Base-by-base conservation (phyloP, 2,797 vertebrate genomes). In the Mastacembelus armatus region DNA sequence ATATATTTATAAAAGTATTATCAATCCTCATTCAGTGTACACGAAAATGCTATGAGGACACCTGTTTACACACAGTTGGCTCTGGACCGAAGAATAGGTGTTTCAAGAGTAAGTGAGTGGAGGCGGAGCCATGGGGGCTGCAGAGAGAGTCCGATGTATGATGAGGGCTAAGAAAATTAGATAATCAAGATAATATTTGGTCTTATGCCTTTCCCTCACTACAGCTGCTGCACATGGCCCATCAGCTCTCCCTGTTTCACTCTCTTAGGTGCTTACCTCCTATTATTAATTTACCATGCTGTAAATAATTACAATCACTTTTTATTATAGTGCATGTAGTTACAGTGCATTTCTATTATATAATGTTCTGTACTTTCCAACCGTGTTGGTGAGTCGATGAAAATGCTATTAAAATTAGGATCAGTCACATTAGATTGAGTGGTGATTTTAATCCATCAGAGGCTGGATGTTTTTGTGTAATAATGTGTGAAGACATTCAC, bases 281-380 rank as follows among this genome's bases (percentile, higher is more conserved):
- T 50, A 52, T 79, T 79, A 84, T 83, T 84, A 74, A 88, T 88
- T 86, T 40, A 80, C 62, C 54, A 14, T 43, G 70, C 72, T 55
- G 69, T 69, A 85, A 77, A 85, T 78, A 88, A 88, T 88, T 73
- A 84, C 81, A 81, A 77, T 66, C 62, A 26, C 54, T 38, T 65
- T 82, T 76, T 75, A 70, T 73, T 74, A 70, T 42, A 72, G 57
- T 29, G 33, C 36, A 76, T 55, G 67, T 48, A 71, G 64, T 61
- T 73, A 60, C 19, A 27, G 48, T 21, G 47, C 61, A 35, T 66
- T 39, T 74, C 38, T 67, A 24, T 67, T 79, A 58, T 48, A 16
- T 66, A 68, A 82, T 27, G 9, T 49, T 16, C 10, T 44, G 27
- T 39, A 7, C 22, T 42, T 56, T 68, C 47, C 55, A 45, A 24